Conservation (phyloP, 2,797 vertebrate species). For the Microctenopoma stevenorrisi region DNA sequence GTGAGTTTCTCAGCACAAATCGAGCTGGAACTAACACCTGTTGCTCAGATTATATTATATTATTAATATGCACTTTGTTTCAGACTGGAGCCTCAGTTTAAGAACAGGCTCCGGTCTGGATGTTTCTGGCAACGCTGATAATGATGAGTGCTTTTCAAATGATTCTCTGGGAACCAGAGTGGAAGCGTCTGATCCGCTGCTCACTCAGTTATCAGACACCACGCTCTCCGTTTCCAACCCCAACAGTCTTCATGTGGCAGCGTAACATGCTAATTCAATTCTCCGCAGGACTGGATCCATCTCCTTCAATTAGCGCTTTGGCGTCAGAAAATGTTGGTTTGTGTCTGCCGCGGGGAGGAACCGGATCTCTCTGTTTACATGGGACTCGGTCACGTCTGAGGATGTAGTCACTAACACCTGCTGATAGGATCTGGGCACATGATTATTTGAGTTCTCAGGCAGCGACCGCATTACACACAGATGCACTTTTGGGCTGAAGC, state of each 20-base stretch:
- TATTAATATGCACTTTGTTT: constrained; percentile 71
- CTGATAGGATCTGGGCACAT: constrained; percentile 3
- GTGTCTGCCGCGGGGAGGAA: constrained; percentile 8
- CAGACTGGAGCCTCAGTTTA: constrained; percentile 41
- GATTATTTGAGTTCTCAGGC: constrained; percentile 29
- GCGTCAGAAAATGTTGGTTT: constrained; percentile 16
- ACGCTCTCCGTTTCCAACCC: constrained; percentile 20
- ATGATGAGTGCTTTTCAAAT: constrained; percentile 9
- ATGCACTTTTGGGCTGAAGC: constrained; percentile 18
- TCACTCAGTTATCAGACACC: constrained; percentile 39
- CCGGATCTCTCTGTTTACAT: constrained; percentile 37
- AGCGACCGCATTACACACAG: background rate
- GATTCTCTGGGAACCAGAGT: constrained; percentile 14
- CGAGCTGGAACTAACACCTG: constrained; percentile 43
- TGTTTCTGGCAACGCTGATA: constrained; percentile 12
- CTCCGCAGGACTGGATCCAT: constrained; percentile 40
- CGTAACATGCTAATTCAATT: constrained; percentile 51
- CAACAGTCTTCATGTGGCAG: constrained; percentile 18
- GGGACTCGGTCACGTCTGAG: background rate
- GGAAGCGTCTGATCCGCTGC: constrained; percentile 13
- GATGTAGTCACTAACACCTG: constrained; percentile 2
- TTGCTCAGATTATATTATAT: constrained; percentile 57
- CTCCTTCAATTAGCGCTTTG: constrained; percentile 46
- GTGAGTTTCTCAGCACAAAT: constrained; percentile 69
- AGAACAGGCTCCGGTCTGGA: background rate